Base-by-base conservation (phyloP, 2,113 vertebrate species). In the Hylia prasina region DNA sequence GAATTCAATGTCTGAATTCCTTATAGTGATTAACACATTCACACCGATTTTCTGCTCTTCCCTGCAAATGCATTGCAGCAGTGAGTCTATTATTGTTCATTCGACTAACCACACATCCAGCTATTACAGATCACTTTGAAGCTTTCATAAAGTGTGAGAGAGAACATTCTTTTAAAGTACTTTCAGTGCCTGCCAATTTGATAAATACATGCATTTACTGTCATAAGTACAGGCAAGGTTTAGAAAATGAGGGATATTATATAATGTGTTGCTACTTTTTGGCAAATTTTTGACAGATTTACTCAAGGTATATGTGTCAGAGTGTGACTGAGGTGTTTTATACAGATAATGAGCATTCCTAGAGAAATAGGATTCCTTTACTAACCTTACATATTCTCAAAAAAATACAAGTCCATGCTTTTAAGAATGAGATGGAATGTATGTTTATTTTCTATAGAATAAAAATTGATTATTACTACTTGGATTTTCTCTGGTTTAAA, bases 91-190 rank as follows among this genome's bases (percentile, higher is more conserved):
- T 94, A 84, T 71, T 93, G 58, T 75, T 92, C 94, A 48, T 93
- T 86, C 70, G 47, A 93, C 75, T 86, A 96, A 88, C 87, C 71
- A 42, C 64, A 88, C 47, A 90, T 75, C 27, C 60, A 83, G 50
- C 71, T 94, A 77, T 93, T 92, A 90, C 44, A 66, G 66, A 93
- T 89, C 79, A 86, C 92, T 94, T 83, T 66, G 85, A 95, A 93
- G 64, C 56, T 82, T 93, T 91, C 83, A 78, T 51, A 51, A 87
- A 91, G 24, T 61, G n/a, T 30, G 44, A 65, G 72, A 65, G 37
- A 85, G 42, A 87, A 70, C 51, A 58, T 88, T 81, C 30, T 92
- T 95, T 90, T 86, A 64, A 91, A 88, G 82, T 58, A 91, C 54
- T 82, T 95, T 86, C 66, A 66, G 39, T 81, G 45, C 53, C 75